Conservation (phyloP, 2,888 invertebrate species). For the Megalurothrips usitatus region DNA sequence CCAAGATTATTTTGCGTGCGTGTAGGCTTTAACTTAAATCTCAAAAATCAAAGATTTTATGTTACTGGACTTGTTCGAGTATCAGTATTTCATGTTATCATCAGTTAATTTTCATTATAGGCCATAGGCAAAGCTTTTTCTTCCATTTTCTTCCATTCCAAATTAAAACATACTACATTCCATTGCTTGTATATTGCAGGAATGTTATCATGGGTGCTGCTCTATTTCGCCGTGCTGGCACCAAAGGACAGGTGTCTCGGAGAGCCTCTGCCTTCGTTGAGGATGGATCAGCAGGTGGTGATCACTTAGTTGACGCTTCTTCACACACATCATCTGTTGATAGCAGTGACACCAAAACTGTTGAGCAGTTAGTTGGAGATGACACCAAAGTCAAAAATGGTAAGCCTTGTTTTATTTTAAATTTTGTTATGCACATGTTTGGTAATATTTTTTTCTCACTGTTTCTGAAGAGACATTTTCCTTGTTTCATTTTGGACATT, state of each 20-base stretch:
- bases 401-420: neutral
- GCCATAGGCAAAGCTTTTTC: too few relatives aligned
- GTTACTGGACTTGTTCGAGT: too few relatives aligned
- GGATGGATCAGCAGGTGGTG: slow-evolving; percentile 36
- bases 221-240: slow-evolving; percentile 75
- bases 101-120: too few relatives aligned
- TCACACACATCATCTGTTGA: slow-evolving; percentile 39
- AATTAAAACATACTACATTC: slow-evolving; percentile 17
- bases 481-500: too few relatives aligned
- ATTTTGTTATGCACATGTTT: neutral
- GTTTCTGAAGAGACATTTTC: too few relatives aligned
- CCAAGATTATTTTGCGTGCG: too few relatives aligned
- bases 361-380: neutral
- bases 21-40: too few relatives aligned
- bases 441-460: neutral
- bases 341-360: slow-evolving; percentile 41
- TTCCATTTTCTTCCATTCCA: neutral
- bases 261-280: slow-evolving; percentile 35
- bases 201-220: slow-evolving; percentile 89
- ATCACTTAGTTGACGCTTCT: slow-evolving; percentile 40
- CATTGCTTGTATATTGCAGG: slow-evolving; percentile 38
- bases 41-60: too few relatives aligned
- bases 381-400: neutral
- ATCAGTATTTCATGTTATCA: too few relatives aligned
- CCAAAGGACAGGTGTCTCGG: slow-evolving; percentile 38